A percentile compares a stretch with the other conserved stretches of the same genome.
phyloP scores from a whole-genome alignment of 2,113 vertebrate genomes.

The Nibea coibor region DNA sequence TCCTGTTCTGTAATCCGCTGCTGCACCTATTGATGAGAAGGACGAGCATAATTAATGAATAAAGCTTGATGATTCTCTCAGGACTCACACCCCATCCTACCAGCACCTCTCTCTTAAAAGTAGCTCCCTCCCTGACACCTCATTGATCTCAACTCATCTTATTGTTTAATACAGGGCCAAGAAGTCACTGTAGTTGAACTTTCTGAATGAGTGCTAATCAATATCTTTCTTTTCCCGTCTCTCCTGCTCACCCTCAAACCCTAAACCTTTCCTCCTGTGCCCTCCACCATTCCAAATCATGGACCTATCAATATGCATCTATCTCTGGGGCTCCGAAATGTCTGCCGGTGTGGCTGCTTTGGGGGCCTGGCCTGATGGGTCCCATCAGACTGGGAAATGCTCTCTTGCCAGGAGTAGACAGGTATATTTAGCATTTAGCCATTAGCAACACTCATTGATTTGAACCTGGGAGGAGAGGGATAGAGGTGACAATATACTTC shows the following conservation, averaged over 20 bases:
- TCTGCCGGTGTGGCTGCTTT: constrained; percentile 47
- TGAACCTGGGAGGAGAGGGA: constrained; percentile 34
- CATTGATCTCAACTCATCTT: constrained; percentile 58
- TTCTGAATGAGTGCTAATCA: constrained; percentile 48
- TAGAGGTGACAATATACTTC: constrained; percentile 43
- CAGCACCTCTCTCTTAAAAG: constrained; percentile 42
- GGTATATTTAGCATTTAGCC: constrained; percentile 73
- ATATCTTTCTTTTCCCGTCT: constrained; percentile 49
- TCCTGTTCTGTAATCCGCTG: not conserved
- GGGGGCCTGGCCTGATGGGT: constrained; percentile 14
- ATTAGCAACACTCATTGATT: constrained; percentile 64
- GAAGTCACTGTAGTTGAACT: constrained; percentile 45
- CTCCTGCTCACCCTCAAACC: constrained; percentile 15
- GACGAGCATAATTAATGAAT: constrained; percentile 2
- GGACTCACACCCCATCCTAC: not conserved
- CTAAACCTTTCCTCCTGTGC: constrained; percentile 24
- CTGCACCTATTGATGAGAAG: not conserved
- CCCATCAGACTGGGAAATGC: constrained; percentile 18
- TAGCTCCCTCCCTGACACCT: constrained; percentile 8
- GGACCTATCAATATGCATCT: constrained; percentile 52
- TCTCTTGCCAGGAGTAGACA: constrained; percentile 29
- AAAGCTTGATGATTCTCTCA: constrained; percentile 4
- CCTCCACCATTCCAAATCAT: constrained; percentile 49
- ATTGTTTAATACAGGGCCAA: constrained; percentile 56
- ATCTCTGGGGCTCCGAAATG: constrained; percentile 52